Conservation (phyloP, 2,113 vertebrate genomes). For the Alethe castanea region DNA sequence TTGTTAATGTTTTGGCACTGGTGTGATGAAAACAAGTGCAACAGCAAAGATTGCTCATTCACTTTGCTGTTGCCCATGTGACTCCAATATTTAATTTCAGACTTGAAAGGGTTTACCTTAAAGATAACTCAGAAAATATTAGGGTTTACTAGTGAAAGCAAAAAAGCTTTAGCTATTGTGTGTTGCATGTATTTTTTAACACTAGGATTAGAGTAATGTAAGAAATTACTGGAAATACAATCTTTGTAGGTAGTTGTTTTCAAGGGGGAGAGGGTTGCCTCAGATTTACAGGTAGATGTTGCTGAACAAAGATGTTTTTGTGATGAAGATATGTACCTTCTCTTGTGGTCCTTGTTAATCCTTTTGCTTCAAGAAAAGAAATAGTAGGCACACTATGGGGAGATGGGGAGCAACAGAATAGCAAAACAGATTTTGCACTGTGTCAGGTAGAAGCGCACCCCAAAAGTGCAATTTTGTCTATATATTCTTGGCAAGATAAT, state of each 20-base stretch:
- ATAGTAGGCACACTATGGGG: neutral
- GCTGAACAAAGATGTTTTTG: neutral
- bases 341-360: neutral
- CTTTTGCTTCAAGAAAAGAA: neutral
- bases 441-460: neutral
- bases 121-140: neutral
- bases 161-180: neutral
- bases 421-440: neutral
- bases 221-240: neutral
- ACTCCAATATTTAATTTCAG: neutral
- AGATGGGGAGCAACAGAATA: neutral
- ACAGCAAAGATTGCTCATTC: neutral
- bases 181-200: neutral
- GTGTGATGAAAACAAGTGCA: neutral
- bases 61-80: neutral
- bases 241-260: neutral
- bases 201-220: neutral
- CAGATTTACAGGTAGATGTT: neutral
- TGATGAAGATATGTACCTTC: neutral
- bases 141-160: fast-evolving
- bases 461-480: neutral
- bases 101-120: neutral
- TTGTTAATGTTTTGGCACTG: neutral
- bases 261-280: neutral
- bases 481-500: neutral